Base-by-base conservation (phyloP, 1,140 invertebrate species). In the Tetramorium parvispinum region DNA sequence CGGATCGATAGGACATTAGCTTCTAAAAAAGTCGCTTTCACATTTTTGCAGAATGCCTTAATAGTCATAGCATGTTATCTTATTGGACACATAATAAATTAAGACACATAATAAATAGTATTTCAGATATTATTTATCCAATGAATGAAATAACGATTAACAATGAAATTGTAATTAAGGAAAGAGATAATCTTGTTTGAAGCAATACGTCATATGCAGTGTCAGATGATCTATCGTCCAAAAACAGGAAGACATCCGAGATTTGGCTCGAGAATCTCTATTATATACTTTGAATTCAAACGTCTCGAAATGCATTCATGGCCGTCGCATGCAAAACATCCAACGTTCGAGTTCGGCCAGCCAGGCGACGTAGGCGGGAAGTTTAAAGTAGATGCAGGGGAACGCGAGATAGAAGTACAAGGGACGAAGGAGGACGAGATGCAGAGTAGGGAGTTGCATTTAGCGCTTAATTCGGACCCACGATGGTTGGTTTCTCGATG, bases 381-480 rank as follows among this genome's bases (percentile, higher is more conserved):
- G 85, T 91, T 89, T 88, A 89, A 86, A 87, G 87, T 87, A 88
- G 68, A 76, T 82, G 83, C 55, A 63, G 32, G 21, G 40, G 21
- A 40, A n/a, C 65, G 37, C 66, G 16, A 53, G 68, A 68, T 57
- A 83, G 68, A 75, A 87, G 51, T 77, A 75, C 73, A 37, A 65
- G 73, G 18, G 21, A 5, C 43, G 43, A 37, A 32, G 18, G 21
- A 24, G 16, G 43, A 46, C 3, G 27, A 18, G 75, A 53, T 40
- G 85, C 0, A 11, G 43, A 8, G 51, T 49, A 78, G 88, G 87
- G 81, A 86, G 88, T 86, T 92, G 91, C 92, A 93, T 93, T 93
- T 93, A 92, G 92, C 88, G 93, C 91, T 93, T 93, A 93, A 93
- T 93, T 93, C 90, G 85, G 91, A 77, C 90, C 90, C 91, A 90